phyloP scores from a whole-genome alignment of 2,113 vertebrate species.

The Oostethus manadensis region DNA sequence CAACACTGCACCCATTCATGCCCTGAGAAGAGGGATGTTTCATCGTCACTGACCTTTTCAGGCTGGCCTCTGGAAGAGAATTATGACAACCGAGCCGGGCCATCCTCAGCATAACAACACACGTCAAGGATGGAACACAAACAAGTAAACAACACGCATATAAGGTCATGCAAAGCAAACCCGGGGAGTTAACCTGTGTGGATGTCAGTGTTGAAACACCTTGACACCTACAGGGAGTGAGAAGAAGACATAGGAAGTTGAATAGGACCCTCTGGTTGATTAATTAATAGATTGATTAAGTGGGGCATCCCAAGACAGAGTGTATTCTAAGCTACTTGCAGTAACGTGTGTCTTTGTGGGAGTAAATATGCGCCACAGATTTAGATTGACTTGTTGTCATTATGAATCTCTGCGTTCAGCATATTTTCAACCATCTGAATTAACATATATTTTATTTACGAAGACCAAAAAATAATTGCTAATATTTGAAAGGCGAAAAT shows the following conservation, averaged over 20 bases:
- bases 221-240: background rate
- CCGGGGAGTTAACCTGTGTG: background rate
- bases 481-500: background rate
- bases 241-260: background rate
- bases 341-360: background rate
- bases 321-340: background rate
- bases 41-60: constrained; percentile 68
- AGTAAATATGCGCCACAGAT: background rate
- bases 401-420: background rate
- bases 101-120: constrained; percentile 36
- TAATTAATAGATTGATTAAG: background rate
- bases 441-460: background rate
- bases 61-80: constrained; percentile 51
- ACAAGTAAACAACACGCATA: constrained; percentile 49
- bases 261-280: background rate
- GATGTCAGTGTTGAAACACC: background rate
- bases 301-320: background rate
- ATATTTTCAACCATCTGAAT: background rate
- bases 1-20: constrained; percentile 39
- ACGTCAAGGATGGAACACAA: constrained; percentile 42
- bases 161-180: constrained; percentile 21
- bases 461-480: background rate
- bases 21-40: constrained; percentile 39
- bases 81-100: constrained; percentile 54
- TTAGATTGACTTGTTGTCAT: background rate